Conservation (phyloP, 23 tunicate genomes). For the Diplosoma virens region DNA sequence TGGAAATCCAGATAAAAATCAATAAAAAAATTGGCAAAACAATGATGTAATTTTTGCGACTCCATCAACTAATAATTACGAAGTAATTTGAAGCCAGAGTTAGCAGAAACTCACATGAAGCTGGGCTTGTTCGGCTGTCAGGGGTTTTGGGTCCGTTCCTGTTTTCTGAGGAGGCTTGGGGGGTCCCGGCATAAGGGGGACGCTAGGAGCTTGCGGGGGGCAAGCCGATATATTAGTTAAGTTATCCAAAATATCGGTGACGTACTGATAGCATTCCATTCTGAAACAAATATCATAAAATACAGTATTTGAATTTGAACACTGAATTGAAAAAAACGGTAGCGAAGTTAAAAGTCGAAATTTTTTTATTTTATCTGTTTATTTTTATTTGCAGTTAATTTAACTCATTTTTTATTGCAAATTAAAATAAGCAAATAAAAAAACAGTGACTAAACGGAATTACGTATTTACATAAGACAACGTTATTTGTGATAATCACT, state of each 20-base stretch:
- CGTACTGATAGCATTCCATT: slow-evolving; percentile 72
- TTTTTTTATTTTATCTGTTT: too few relatives aligned
- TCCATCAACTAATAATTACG: neutral
- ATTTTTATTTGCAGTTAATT: too few relatives aligned
- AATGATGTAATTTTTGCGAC: neutral
- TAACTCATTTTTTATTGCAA: too few relatives aligned
- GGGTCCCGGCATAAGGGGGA: slow-evolving; percentile 76
- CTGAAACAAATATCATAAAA: slow-evolving; percentile 39
- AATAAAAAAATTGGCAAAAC: too few relatives aligned
- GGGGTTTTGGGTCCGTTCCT: neutral
- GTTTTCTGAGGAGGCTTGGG: slow-evolving; percentile 36
- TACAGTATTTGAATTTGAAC: too few relatives aligned
- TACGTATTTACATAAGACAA: too few relatives aligned
- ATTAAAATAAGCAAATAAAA: too few relatives aligned
- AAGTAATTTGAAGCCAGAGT: neutral
- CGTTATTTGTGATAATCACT: too few relatives aligned
- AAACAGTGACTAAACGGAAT: too few relatives aligned
- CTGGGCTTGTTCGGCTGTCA: slow-evolving; percentile 78
- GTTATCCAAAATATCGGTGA: slow-evolving; percentile 81
- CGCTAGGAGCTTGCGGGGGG: slow-evolving; percentile 76
- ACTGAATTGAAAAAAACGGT: too few relatives aligned
- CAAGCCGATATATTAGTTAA: slow-evolving; percentile 51
- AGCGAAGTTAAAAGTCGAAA: too few relatives aligned
- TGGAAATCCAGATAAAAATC: too few relatives aligned
- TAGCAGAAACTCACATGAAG: neutral